Base-by-base conservation (phyloP, 1,140 invertebrate species). In the Tetramorium simillimum region DNA sequence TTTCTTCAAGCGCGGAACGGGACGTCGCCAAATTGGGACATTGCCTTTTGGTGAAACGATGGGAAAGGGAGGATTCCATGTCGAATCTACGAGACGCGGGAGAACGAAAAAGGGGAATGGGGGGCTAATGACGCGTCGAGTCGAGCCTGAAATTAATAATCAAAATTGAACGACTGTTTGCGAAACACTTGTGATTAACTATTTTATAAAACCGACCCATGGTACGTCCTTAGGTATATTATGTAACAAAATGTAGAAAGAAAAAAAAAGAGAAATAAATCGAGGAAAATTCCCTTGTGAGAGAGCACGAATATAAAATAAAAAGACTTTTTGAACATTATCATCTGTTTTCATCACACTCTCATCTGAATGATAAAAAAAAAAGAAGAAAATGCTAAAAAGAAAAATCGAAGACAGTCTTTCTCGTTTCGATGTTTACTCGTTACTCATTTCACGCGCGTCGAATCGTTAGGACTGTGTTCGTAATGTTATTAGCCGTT, bases 251-350 rank as follows among this genome's bases (percentile, higher is more conserved):
- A 87, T 53, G 40, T 43, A 73, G 72, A 80, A 76, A 88, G 43
- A n/a, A 49, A 33, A 70, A 70, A 78, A 77, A 67, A 86, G 46
- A 12, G 60, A 37, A 60, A 90, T 67, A 49, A 65, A 78, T 88
- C 77, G 89, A 91, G 89, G 89, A 91, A 91, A 62, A 81, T 91
- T 91, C 89, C 89, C 62, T 86, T 85, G 90, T 89, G 43, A 89
- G 46, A 63, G 49, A 58, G 62, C 53, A 81, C 60, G 56, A 75
- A 62, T 88, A 62, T 81, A 43, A 84, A 88, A 86, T 86, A 91
- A 88, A 72, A 56, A 82, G 75, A 80, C 88, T 90, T 91, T 67
- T 91, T 91, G 84, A 88, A 75, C 40, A 84, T 84, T 88, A 86
- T 88, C 77, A 86, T 90, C 69, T 72, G 85, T 91, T 91, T 90